Evolutionary conservation across 1,140 invertebrate species (phyloP).

Genomic region (Cotesia typhae): DNA sequence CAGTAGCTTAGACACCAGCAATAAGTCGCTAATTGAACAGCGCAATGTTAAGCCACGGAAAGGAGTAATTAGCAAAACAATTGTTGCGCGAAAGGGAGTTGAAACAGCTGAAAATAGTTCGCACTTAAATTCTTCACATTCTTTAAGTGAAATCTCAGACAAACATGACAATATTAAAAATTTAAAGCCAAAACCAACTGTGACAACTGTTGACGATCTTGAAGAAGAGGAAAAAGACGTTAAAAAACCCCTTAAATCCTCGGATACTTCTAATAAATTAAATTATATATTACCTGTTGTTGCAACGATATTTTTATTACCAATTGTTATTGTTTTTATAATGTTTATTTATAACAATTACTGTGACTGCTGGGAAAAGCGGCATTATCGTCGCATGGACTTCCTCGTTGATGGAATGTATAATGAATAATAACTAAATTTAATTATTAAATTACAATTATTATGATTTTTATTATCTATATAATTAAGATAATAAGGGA

Average conservation of each 20-base stretch:
- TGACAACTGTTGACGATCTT: no score
- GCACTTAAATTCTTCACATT: no score
- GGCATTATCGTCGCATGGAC: conserved; percentile 82
- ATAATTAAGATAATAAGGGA: no score
- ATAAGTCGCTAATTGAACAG: no score
- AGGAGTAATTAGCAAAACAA: no score
- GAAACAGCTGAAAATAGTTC: no score
- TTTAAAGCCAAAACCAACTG: no score
- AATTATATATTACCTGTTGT: conserved; percentile 74
- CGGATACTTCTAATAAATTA: conserved; percentile 59
- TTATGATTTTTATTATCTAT: conserved; percentile 7
- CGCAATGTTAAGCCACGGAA: no score
- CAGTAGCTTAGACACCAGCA: no score
- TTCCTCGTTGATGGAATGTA: conserved; percentile 84
- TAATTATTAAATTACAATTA: neutral
- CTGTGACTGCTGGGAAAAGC: conserved; percentile 78
- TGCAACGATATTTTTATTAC: conserved; percentile 72
- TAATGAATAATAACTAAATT: conserved; percentile 68
- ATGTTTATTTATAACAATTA: conserved; percentile 72
- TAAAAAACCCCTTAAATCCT: conserved; percentile 45
- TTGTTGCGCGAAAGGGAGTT: no score
- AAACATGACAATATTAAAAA: no score
- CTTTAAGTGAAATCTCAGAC: no score
- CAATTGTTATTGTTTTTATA: conserved; percentile 70
- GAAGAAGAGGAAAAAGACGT: neutral